Percentiles rank a stretch among this genome's conserved stretches.
Evolutionary conservation across 1,140 invertebrate species (phyloP).

Genomic region (Drosophila bipectinata): DNA sequence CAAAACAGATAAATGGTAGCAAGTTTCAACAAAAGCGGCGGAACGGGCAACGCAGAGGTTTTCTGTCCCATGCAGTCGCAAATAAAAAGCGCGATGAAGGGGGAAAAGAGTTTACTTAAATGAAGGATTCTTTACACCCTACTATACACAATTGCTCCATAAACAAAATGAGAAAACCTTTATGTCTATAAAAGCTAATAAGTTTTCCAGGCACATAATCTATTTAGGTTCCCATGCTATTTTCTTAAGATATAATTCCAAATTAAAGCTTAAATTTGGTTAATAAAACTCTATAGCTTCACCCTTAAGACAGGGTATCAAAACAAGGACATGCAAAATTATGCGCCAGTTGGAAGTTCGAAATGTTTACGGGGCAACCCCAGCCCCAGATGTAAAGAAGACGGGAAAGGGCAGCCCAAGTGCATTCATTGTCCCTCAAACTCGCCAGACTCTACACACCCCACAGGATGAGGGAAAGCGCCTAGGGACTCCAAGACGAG

Average conservation of each 20-base stretch:
- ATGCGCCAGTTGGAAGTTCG: conserved; percentile 68
- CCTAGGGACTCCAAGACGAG: background rate
- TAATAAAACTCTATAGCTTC: background rate
- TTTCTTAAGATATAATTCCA: no score
- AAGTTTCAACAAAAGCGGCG: conserved; percentile 72
- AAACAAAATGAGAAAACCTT: no score
- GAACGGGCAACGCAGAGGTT: conserved; percentile 53
- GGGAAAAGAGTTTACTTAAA: background rate
- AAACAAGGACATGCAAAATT: conserved; percentile 66
- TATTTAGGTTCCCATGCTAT: no score
- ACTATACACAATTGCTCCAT: no score
- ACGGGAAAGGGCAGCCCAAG: conserved; percentile 38
- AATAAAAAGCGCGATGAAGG: background rate
- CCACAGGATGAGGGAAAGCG: background rate
- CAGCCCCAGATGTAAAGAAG: conserved; percentile 15
- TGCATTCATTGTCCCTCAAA: conserved; percentile 74
- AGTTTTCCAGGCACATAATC: no score
- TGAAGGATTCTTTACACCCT: background rate
- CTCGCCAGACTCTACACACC: conserved; percentile 18
- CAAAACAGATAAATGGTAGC: conserved; percentile 77
- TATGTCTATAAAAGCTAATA: no score
- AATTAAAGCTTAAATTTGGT: background rate
- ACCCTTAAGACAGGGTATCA: background rate
- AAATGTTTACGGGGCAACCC: conserved; percentile 71
- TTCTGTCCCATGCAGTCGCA: conserved; percentile 9